Evolutionary conservation across 2,113 vertebrate genomes (phyloP), one percentile per base, ranked within the genome.

Genomic region (Xenopus laevis): DNA sequence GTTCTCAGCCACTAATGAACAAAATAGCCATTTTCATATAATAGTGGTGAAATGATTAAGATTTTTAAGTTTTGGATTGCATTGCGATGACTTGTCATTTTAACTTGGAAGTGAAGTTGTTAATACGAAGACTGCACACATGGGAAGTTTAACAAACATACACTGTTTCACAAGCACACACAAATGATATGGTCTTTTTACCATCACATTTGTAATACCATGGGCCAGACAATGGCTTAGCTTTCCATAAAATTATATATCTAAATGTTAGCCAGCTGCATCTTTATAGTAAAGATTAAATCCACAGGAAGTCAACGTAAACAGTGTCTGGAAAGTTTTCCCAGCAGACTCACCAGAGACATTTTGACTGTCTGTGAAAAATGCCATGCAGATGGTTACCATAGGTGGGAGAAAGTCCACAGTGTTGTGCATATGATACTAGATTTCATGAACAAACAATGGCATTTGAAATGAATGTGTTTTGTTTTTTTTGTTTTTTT

Each of bases 371-470:
- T 53, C 66, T 68, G 46, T 17, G 23, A 27, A 68, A 23, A 53
- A 53, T 53, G 66, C 21, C 66, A 50, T 68, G 16, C 66, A 68
- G 66, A 68, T 50, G 66, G 66, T 68, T 21, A 68, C 50, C 66
- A 47, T 27, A 53, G 66, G 66, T 68, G 66, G 21, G 46, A 68
- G 20, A 45, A 10, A 3, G 53, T 15, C 1, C 17, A 55, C 16
- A 55, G 16, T 7, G 17, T n/a, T 16, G 15, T 55, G 53, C 18
- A n/a, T 55, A 7, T 2, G 53, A n/a, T 3, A n/a, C 13, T 40
- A 7, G 8, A 55, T 55, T 55, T 18, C 53, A 55, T n/a, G 15
- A 55, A 55, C 47, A 4, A 50, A 16, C 4, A 2, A 50, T 50
- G 3, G 11, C 10, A 47, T 10, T 2, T 10, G 9, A 47, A 47